These are phyloP conservation scores for Trichomycterus rosablanca DNA, from an alignment of 2,113 vertebrate genomes.

Conservation along the genomic window DNA sequence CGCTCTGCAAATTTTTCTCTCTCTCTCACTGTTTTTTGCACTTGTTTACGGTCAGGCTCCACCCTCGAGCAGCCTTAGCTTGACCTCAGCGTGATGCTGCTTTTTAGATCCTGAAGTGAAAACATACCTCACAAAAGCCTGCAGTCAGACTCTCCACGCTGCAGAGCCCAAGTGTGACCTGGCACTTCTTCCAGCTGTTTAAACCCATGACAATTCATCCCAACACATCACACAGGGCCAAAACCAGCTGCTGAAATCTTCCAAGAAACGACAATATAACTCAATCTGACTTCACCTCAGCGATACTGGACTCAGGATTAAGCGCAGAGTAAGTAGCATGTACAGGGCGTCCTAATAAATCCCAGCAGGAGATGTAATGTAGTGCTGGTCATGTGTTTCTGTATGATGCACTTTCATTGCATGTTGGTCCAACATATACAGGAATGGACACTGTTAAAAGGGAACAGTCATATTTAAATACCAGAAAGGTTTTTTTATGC, in stretches of 20 bases:
- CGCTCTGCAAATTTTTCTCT: background rate
- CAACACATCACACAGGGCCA: background rate
- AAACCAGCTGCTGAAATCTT: constrained; percentile 25
- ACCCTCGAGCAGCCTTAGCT: constrained; percentile 1
- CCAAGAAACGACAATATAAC: constrained; percentile 21
- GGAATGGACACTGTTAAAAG: too few species aligned
- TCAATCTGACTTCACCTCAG: too few species aligned
- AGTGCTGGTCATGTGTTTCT: too few species aligned
- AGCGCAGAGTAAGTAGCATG: too few species aligned
- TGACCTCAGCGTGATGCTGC: constrained; percentile 16
- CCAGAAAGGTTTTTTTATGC: too few species aligned
- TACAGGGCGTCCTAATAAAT: too few species aligned
- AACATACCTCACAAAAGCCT: constrained; percentile 14
- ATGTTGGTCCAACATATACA: too few species aligned
- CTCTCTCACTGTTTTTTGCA: background rate
- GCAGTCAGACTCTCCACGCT: background rate
- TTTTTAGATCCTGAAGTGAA: constrained; percentile 16
- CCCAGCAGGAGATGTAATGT: too few species aligned
- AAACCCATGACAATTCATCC: background rate
- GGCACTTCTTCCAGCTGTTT: background rate
- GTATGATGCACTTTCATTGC: too few species aligned
- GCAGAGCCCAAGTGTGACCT: background rate
- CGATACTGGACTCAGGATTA: too few species aligned
- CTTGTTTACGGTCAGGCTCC: constrained; percentile 26
- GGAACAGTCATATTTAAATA: too few species aligned